Evolutionary conservation across 2,797 vertebrate species (phyloP), one percentile per base, ranked within the genome.

Genomic region (Margarornis squamiger): DNA sequence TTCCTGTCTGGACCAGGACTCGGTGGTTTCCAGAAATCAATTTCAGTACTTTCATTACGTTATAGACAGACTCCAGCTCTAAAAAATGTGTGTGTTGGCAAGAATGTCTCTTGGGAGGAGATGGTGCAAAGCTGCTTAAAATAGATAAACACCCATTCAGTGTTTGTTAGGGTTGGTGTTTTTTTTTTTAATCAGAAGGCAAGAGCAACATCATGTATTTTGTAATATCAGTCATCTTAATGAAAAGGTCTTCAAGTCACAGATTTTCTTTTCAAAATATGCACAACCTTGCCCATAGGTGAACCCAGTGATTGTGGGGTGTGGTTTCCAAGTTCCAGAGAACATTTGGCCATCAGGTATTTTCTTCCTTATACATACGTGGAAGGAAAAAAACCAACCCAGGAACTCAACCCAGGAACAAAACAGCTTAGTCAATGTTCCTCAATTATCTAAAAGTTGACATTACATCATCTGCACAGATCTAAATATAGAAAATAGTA

Each of bases 401-500:
- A 57, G 41, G 30, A 77, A 58, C 41, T n/a, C 0, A 72, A 5
- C 29, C 26, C 19, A 57, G 41, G 30, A 77, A 58, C 41, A 74
- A 86, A 88, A 39, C 16, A 75, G 30, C 45, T 90, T 74, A 83
- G 78, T 80, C 62, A 71, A 61, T 26, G 26, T 86, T 77, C 75
- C 71, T 94, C 76, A 87, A 12, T 70, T 87, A 63, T 70, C 91
- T 94, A 55, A 73, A 92, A 86, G 39, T 8, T 93, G 90, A 54
- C 59, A 83, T 96, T 66, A 63, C 77, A 43, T 96, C 88, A 96
- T 92, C 84, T 89, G 45, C 77, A 85, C 71, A 65, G 81, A 87
- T 78, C 38, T 90, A 95, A 95, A 91, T 95, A 89, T 87, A 92
- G 94, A 95, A 95, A 85, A 85, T 12, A 75, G 86, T 92, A 95